Evolutionary conservation across 2,113 vertebrate species (phyloP).

Genomic region (Gyps fulvus): DNA sequence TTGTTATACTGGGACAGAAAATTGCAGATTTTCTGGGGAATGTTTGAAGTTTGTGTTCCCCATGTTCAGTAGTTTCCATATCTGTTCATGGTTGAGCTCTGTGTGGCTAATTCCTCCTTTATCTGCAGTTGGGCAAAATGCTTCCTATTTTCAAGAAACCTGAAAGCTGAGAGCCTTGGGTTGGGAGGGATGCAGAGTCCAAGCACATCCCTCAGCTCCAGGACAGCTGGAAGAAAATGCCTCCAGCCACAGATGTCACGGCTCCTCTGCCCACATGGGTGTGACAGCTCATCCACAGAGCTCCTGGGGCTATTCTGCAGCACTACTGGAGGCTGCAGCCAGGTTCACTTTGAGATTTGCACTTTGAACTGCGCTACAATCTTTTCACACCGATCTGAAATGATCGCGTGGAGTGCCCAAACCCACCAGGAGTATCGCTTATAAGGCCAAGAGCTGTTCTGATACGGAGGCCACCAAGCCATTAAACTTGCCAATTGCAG

Average conservation of each 20-base stretch:
- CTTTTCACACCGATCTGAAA: not conserved
- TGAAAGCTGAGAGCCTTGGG: not conserved
- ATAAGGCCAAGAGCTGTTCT: not conserved
- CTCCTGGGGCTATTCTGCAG: not conserved
- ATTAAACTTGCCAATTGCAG: not conserved
- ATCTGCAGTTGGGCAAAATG: not conserved
- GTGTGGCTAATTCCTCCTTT: not conserved
- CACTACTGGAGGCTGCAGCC: not conserved
- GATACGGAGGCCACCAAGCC: accelerated
- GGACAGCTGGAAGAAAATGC: not conserved
- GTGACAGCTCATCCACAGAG: not conserved
- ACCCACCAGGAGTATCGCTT: not conserved
- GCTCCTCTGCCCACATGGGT: not conserved
- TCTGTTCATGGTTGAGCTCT: not conserved
- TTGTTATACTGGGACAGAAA: not conserved
- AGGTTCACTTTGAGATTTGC: not conserved
- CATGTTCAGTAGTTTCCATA: not conserved
- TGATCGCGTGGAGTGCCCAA: not conserved
- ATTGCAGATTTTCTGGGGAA: not conserved
- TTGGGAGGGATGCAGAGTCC: not conserved
- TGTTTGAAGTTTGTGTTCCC: not conserved
- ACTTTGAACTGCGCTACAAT: not conserved
- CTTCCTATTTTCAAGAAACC: not conserved
- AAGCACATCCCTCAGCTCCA: not conserved
- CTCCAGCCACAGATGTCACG: not conserved